phyloP scores from a whole-genome alignment of 2,888 invertebrate species.

The Pogonocherus hispidulus region DNA sequence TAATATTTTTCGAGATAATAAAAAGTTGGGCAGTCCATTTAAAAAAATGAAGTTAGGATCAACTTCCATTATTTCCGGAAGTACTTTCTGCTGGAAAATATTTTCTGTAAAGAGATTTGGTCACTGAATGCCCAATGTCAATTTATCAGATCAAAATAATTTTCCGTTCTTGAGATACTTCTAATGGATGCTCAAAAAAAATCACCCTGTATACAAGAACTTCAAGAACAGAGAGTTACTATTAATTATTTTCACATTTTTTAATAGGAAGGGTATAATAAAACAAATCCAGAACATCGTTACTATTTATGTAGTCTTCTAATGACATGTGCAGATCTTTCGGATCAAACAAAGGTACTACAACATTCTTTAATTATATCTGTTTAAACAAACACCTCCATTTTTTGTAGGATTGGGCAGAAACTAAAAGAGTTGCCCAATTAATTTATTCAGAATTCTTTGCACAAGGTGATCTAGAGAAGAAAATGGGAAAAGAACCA shows the following conservation, averaged over 20 bases:
- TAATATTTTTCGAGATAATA: no score
- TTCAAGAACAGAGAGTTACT: no score
- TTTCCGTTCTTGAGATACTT: no score
- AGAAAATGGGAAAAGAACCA: slow-evolving; percentile 81
- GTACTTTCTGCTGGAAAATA: no score
- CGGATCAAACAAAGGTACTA: slow-evolving; percentile 84
- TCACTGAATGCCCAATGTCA: no score
- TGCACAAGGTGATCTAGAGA: slow-evolving; percentile 88
- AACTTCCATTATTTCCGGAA: no score
- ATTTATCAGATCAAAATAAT: no score
- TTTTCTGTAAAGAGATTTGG: no score
- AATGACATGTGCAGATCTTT: slow-evolving; percentile 89
- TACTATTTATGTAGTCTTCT: slow-evolving; percentile 78
- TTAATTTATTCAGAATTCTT: slow-evolving; percentile 84
- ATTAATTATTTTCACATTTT: slow-evolving; percentile 13
- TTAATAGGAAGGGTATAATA: slow-evolving; percentile 58
- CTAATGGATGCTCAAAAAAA: no score
- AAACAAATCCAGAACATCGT: slow-evolving; percentile 68
- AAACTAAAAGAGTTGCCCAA: slow-evolving; percentile 69
- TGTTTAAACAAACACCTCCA: not conserved
- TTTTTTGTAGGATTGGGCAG: slow-evolving; percentile 71
- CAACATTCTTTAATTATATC: slow-evolving; percentile 9
- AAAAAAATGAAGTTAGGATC: no score
- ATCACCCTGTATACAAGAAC: no score
- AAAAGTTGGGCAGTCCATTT: no score